Base-by-base conservation (phyloP, 2,888 invertebrate species). In the Chloromyia formosa region DNA sequence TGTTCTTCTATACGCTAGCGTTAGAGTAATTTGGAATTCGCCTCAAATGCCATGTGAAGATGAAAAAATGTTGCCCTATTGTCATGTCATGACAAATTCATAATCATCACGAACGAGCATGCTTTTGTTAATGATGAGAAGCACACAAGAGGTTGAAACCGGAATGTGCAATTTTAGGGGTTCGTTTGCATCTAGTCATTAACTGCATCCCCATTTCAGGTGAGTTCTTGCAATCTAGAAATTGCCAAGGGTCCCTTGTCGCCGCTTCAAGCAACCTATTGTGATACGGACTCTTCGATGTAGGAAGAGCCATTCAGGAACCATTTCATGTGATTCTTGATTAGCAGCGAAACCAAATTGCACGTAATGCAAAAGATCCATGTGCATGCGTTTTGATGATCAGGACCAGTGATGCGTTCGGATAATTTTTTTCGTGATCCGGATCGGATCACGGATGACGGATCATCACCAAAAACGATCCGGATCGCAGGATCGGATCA, bases 41-140 rank as follows among this genome's bases (percentile, higher is more conserved):
- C 49, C 12, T 49, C 16, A 49, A 12, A 49, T 49, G 49, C 49
- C 16, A 12, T 49, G 49, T 49, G 49, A 49, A 12, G 10, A 7
- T 2, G 49, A 10, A 12, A 49, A 60, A 60, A 60, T 9, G 12
- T 14, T 27, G 60, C 60, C 23, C 60, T 60, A 60, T 60, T 60
- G 60, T 60, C n/a, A 27, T 60, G 9, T 27, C 27, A 23, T 60
- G 60, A 60, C 60, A 60, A 60, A 60, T 60, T 60, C 60, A 60
- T 60, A 60, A 27, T 27, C 60, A 60, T 49, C 49, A 49, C 49
- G 49, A 49, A 49, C 49, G 5, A 49, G 49, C 49, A n/a, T 49
- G 49, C 49, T 49, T 49, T 49, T 49, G 49, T 35, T 35, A 7
- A 35, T 10, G 49, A 49, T 49, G 49, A 49, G 12, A n/a, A n/a